Conservation (phyloP, 2,113 vertebrate genomes). For the Malurus cyaneus region DNA sequence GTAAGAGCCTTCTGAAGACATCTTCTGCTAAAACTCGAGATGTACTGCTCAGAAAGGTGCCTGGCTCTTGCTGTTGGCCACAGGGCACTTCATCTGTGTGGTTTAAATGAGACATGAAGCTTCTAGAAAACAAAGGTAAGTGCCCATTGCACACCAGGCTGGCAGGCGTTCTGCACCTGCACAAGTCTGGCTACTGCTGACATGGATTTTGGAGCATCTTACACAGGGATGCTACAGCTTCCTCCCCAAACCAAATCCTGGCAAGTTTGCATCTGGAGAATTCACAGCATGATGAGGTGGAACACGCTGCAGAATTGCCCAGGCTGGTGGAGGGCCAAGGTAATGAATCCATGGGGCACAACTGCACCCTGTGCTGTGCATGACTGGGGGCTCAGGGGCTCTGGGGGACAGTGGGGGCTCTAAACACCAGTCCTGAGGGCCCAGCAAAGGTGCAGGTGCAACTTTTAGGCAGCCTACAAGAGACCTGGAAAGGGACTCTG, state of each 20-base stretch:
- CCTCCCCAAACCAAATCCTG: background rate
- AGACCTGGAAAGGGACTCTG: background rate
- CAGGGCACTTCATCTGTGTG: background rate
- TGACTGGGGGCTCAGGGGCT: background rate
- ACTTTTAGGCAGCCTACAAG: background rate
- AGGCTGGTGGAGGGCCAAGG: background rate
- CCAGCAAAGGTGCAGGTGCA: background rate
- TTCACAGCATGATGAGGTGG: accelerated
- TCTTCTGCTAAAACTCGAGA: background rate
- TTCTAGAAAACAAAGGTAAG: background rate
- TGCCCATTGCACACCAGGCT: accelerated
- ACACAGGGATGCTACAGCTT: background rate
- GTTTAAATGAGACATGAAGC: accelerated
- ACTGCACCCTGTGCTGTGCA: background rate
- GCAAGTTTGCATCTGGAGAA: background rate
- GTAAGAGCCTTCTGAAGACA: background rate
- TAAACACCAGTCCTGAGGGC: background rate
- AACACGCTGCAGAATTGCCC: background rate
- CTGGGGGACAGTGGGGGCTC: accelerated
- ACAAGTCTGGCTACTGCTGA: background rate
- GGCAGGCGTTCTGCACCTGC: background rate
- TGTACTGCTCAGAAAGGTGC: background rate
- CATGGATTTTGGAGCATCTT: background rate
- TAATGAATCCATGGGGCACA: accelerated
- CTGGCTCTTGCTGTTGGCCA: background rate